These are phyloP conservation scores for Melospiza georgiana DNA, from an alignment of 2,113 vertebrate genomes.

Conservation along the genomic window DNA sequence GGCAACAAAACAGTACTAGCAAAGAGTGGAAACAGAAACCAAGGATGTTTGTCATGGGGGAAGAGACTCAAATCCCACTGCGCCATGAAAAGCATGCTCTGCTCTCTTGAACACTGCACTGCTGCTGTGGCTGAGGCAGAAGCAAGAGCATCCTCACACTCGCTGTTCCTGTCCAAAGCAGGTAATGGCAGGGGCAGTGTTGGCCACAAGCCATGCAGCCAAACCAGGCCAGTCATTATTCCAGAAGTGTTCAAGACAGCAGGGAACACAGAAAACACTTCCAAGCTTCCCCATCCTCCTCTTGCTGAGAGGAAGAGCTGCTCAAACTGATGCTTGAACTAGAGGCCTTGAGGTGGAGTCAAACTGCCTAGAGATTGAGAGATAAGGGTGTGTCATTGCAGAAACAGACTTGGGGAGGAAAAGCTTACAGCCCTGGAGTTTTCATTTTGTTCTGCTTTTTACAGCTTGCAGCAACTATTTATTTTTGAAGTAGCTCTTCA, in stretches of 20 bases:
- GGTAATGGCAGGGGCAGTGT: not conserved
- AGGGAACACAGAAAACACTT: not conserved
- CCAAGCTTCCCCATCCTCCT: not conserved
- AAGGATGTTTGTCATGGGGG: not conserved
- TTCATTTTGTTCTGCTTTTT: constrained; percentile 22
- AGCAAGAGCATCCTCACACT: not conserved
- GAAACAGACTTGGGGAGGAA: not conserved
- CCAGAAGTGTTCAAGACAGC: not conserved
- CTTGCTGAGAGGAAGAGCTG: not conserved
- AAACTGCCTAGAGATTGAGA: not conserved
- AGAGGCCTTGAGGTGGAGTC: not conserved
- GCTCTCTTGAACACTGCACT: not conserved
- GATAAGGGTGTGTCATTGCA: not conserved
- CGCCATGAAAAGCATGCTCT: not conserved
- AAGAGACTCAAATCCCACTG: not conserved
- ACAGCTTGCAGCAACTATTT: not conserved
- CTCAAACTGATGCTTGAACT: not conserved
- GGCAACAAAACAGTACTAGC: not conserved
- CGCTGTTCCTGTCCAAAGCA: not conserved
- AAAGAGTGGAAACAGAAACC: not conserved
- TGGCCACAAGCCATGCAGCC: not conserved
- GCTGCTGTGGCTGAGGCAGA: not conserved
- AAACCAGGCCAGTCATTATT: not conserved
- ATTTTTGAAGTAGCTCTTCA: constrained; percentile 21
- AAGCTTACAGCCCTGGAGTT: not conserved